Evolutionary conservation across 2,888 invertebrate species (phyloP).

Genomic region (Toxonevra muliebris): DNA sequence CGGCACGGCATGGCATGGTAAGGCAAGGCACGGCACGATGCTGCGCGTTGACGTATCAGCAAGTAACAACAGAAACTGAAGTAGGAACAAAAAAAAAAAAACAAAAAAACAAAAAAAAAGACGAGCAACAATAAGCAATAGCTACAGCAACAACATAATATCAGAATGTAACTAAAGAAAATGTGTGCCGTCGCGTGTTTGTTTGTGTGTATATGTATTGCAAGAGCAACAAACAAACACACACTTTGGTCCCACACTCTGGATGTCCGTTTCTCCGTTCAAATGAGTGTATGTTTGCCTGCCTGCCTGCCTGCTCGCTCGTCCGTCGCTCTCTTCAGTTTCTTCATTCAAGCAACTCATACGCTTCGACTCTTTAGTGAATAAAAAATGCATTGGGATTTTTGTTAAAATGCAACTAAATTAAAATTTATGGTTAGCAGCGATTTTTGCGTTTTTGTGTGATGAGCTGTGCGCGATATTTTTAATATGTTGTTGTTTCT

Average conservation of each 20-base stretch:
- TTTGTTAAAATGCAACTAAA: slow-evolving; percentile 35
- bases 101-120: slow-evolving; percentile 2
- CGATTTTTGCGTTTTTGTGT: slow-evolving; percentile 36
- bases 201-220: no score
- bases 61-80: slow-evolving; percentile 19
- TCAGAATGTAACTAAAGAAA: no score
- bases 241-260: no score
- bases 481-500: slow-evolving; percentile 17
- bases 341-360: no score
- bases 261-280: no score
- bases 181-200: no score
- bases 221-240: no score
- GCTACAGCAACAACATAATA: slow-evolving; percentile 1
- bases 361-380: neutral
- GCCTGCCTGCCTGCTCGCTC: no score
- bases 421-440: slow-evolving; percentile 42
- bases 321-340: no score
- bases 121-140: slow-evolving; percentile 1
- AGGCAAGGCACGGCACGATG: slow-evolving; percentile 7
- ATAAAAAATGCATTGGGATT: neutral
- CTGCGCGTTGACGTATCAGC: slow-evolving; percentile 29
- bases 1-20: slow-evolving; percentile 27
- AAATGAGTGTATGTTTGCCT: no score
- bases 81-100: slow-evolving; percentile 12
- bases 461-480: slow-evolving; percentile 9